Evolutionary conservation across 2,888 invertebrate species (phyloP).

Genomic region (Nomada flava): DNA sequence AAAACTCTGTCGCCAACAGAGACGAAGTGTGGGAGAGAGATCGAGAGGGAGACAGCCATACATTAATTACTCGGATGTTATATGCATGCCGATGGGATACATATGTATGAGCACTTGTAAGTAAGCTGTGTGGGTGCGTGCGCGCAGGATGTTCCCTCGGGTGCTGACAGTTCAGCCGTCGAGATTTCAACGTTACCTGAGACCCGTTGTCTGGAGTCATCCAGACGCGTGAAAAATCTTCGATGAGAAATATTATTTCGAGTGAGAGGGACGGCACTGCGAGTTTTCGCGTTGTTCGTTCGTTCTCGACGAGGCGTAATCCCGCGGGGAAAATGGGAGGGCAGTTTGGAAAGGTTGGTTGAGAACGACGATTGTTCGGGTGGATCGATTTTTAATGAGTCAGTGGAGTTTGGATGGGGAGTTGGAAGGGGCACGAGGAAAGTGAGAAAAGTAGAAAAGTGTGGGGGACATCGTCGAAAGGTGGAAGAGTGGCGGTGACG

Average conservation of each 20-base stretch:
- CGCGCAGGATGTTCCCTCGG: slow-evolving; percentile 39
- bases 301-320: slow-evolving; percentile 2
- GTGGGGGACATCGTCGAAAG: background rate
- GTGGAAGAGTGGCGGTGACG: no score
- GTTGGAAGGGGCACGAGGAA: background rate
- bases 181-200: slow-evolving; percentile 32
- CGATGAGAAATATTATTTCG: no score
- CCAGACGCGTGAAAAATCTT: slow-evolving; percentile 32
- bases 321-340: slow-evolving; percentile 9
- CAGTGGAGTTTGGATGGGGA: background rate
- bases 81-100: slow-evolving; percentile 76
- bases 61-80: slow-evolving; percentile 78
- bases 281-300: slow-evolving; percentile 13
- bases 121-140: slow-evolving; percentile 50
- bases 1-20: slow-evolving; percentile 6
- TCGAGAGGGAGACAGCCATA: slow-evolving; percentile 55
- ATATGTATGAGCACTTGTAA: slow-evolving; percentile 71
- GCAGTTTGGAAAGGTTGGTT: background rate
- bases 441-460: background rate
- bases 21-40: background rate
- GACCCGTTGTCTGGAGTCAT: slow-evolving; percentile 32
- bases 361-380: background rate
- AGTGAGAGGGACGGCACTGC: background rate
- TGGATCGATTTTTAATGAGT: slow-evolving; percentile 27
- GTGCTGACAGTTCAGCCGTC: slow-evolving; percentile 25